These are phyloP conservation scores for Progne subis DNA, from an alignment of 2,113 vertebrate genomes.

Conservation along the genomic window DNA sequence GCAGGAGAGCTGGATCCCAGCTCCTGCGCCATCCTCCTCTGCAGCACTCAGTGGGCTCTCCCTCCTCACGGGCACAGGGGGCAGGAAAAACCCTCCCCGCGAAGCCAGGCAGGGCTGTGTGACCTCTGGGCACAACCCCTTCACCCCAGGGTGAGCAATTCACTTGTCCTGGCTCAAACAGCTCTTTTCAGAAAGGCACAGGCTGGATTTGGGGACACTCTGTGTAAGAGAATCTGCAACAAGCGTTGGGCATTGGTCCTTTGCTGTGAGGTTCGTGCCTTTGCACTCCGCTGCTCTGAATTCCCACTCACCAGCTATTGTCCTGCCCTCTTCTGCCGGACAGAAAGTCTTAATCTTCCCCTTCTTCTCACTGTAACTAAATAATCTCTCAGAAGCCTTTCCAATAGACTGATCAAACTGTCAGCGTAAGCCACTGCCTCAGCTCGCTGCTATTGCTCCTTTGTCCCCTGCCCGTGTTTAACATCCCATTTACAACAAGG, in stretches of 20 bases:
- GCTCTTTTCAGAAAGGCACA: background rate
- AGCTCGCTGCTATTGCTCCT: conserved; percentile 45
- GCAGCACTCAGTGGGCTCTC: background rate
- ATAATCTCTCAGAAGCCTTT: conserved; percentile 63
- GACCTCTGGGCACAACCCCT: background rate
- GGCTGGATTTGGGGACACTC: background rate
- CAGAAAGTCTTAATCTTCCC: conserved; percentile 65
- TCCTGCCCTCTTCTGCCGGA: conserved; percentile 43
- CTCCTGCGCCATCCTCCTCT: background rate
- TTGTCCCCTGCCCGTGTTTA: conserved; percentile 50
- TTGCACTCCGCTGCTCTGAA: background rate
- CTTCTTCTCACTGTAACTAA: conserved; percentile 51
- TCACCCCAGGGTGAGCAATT: background rate
- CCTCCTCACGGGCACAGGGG: background rate
- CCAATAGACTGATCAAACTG: conserved; percentile 69
- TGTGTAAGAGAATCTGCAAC: background rate
- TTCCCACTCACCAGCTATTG: conserved; percentile 45
- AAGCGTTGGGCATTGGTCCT: background rate
- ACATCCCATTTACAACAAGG: conserved; percentile 37
- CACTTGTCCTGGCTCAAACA: background rate
- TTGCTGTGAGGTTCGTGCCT: background rate
- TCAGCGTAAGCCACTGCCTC: conserved; percentile 59
- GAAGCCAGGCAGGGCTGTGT: background rate
- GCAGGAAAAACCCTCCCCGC: background rate
- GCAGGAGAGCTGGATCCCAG: background rate